These are phyloP conservation scores for Anas georgica DNA, from an alignment of 2,797 vertebrate species.

Conservation along the genomic window DNA sequence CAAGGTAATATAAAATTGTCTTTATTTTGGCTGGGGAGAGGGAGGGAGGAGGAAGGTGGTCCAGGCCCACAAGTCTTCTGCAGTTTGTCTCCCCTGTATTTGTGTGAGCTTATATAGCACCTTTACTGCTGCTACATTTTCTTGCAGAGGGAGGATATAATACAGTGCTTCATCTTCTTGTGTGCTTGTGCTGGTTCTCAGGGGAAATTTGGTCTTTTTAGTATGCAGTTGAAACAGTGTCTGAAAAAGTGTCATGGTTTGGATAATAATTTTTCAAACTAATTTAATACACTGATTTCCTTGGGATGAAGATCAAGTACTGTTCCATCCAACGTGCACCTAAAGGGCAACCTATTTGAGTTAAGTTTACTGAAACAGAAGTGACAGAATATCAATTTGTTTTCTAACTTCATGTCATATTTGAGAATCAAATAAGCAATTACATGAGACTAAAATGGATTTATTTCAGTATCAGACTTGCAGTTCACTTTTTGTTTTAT, in stretches of 20 bases:
- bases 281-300: slow-evolving; percentile 64
- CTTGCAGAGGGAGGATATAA: not conserved
- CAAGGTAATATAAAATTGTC: not conserved
- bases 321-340: slow-evolving; percentile 45
- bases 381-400: slow-evolving; percentile 77
- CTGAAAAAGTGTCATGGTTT: slow-evolving; percentile 34
- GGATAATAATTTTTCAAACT: slow-evolving; percentile 65
- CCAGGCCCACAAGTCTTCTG: not conserved
- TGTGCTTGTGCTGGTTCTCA: not conserved
- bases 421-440: slow-evolving; percentile 78
- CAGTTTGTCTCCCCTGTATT: not conserved
- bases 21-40: not conserved
- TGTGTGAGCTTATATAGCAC: not conserved
- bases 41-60: not conserved
- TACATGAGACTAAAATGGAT: slow-evolving; percentile 73
- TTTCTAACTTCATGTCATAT: slow-evolving; percentile 71
- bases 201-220: not conserved
- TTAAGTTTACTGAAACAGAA: slow-evolving; percentile 72
- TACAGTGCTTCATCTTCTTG: not conserved
- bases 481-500: slow-evolving; percentile 30
- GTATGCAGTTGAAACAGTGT: slow-evolving; percentile 43
- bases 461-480: slow-evolving; percentile 72
- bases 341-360: slow-evolving; percentile 63
- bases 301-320: slow-evolving; percentile 66
- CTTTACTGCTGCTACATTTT: not conserved